Conservation (phyloP, 1,140 invertebrate species). For the Anadara kagoshimensis region DNA sequence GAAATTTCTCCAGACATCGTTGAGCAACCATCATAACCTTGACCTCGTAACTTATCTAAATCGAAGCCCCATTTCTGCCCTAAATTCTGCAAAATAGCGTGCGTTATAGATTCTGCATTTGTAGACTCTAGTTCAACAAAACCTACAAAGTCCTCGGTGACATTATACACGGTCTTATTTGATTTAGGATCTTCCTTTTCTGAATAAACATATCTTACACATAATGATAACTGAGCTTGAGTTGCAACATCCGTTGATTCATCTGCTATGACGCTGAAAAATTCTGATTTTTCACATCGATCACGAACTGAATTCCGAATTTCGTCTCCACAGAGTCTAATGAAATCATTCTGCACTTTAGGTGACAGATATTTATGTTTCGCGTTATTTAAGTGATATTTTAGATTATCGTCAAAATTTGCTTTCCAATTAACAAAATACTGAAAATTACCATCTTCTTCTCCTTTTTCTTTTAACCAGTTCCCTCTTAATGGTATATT, state of each 20-base stretch:
- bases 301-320: background rate
- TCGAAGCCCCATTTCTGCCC: constrained; percentile 1
- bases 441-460: constrained; percentile 9
- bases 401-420: too few species aligned
- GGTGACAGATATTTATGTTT: constrained; percentile 5
- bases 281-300: background rate
- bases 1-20: constrained; percentile 14
- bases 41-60: background rate
- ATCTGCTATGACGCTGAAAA: background rate
- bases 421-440: constrained; percentile 5
- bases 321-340: background rate
- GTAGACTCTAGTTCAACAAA: background rate
- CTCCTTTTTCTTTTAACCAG: constrained; percentile 1
- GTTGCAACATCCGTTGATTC: background rate
- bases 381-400: background rate
- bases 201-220: background rate
- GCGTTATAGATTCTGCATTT: background rate
- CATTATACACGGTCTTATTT: too few species aligned
- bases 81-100: background rate
- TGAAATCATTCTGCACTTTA: background rate
- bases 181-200: background rate
- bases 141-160: background rate
- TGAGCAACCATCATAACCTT: constrained; percentile 7
- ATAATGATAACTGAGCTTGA: constrained; percentile 2
- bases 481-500: background rate